Evolutionary conservation across 1,140 invertebrate genomes (phyloP), one percentile per base, ranked within the genome.

Genomic region (Cataglyphis hispanica): DNA sequence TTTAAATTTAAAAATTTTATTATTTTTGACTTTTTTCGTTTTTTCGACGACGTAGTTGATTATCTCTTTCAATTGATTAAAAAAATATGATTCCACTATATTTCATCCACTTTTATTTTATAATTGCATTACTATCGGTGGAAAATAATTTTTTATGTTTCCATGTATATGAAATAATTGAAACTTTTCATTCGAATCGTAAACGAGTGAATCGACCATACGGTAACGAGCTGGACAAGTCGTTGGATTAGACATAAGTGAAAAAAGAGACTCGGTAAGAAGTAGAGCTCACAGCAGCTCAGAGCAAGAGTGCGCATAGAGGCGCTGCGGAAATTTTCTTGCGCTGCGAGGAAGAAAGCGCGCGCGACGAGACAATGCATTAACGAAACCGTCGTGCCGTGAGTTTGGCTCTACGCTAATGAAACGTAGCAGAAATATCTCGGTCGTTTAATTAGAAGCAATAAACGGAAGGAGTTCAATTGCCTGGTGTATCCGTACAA

Each of bases 381-480:
- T 92, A 92, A 89, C 87, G 86, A 67, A 93, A 91, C 83, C 84
- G 87, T 89, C 69, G 76, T 78, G 80, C 87, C 78, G 80, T 64
- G 86, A 81, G 88, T 92, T 93, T 87, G 89, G 86, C 89, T 91
- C 84, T 87, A 92, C 93, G 92, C 91, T 94, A 95, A 94, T 94
- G 93, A 94, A 95, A 95, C 93, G 93, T 93, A 93, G 92, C 87
- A 93, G 92, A 95, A 94, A 94, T 94, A 94, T 95, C 92, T 94
- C 88, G 91, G 92, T 93, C 92, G 92, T 94, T 95, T 95, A 94
- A 95, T 94, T 94, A 93, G 93, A 93, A 92, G 93, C 93, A 94
- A 94, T 94, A 94, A 94, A 94, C 93, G 94, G 91, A 93, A 91
- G 91, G 90, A 93, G 94, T 94, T 95, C 93, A 94, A 95, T 94